phyloP scores from a whole-genome alignment of 2,113 vertebrate species.

The Amphiprion percula region DNA sequence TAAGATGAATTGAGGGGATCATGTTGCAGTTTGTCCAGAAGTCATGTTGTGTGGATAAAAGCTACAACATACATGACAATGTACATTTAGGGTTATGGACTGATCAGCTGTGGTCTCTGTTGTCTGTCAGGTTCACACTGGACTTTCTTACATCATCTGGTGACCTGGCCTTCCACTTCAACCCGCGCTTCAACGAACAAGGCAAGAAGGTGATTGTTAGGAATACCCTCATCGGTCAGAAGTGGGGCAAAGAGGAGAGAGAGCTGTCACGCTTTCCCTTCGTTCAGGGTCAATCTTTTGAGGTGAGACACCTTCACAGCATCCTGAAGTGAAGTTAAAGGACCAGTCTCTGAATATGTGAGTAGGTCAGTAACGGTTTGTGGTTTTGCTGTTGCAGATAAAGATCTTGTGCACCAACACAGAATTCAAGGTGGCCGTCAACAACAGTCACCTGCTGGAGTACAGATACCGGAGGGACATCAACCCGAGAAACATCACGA shows the following conservation, averaged over 20 bases:
- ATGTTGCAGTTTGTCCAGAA: no score
- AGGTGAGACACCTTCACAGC: conserved; percentile 42
- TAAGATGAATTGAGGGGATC: no score
- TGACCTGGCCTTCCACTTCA: conserved; percentile 68
- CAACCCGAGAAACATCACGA: conserved; percentile 37
- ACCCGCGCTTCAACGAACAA: conserved; percentile 64
- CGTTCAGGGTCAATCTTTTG: conserved; percentile 30
- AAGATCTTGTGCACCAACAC: conserved; percentile 59
- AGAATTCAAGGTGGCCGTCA: conserved; percentile 48
- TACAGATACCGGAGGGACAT: conserved; percentile 45
- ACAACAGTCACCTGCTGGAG: conserved; percentile 34
- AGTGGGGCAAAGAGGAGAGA: conserved; percentile 72
- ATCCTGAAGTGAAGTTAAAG: neutral
- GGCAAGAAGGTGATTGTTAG: conserved; percentile 59
- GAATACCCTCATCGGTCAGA: conserved; percentile 36
- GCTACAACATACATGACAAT: neutral
- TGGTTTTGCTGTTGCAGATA: conserved; percentile 58
- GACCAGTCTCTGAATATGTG: neutral
- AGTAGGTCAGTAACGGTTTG: neutral
- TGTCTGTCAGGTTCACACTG: conserved; percentile 57
- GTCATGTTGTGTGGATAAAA: no score
- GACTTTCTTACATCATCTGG: neutral
- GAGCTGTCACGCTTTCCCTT: conserved; percentile 51
- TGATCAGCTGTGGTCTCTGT: neutral
- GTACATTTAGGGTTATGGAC: neutral